Evolutionary conservation across 1,140 invertebrate genomes (phyloP).

Genomic region (Achatina immaculata): DNA sequence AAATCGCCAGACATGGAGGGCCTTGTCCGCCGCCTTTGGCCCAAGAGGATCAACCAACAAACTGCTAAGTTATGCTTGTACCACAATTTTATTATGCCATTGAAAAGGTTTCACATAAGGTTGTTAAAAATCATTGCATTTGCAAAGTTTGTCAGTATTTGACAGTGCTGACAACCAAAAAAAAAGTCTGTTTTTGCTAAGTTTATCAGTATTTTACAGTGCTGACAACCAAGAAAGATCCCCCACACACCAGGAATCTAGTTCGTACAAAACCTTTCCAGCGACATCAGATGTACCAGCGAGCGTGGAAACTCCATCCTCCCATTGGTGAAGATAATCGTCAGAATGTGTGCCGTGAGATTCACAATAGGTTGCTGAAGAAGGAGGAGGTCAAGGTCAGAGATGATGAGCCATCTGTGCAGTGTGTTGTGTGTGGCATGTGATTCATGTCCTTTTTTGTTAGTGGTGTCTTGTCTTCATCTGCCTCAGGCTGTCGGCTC

Average conservation of each 20-base stretch:
- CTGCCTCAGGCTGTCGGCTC: not conserved
- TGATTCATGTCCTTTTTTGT: not conserved
- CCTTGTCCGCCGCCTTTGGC: too few relatives aligned
- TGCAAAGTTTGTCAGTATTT: too few relatives aligned
- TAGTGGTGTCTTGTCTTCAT: not conserved
- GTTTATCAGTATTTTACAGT: not conserved
- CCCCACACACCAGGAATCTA: constrained; percentile 33
- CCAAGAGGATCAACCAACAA: too few relatives aligned
- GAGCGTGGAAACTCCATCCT: constrained; percentile 28
- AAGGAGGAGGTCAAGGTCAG: constrained; percentile 31
- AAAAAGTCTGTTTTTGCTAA: too few relatives aligned
- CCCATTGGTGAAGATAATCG: constrained; percentile 28
- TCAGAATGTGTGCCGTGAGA: not conserved
- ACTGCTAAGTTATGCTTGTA: not conserved
- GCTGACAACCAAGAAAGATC: not conserved
- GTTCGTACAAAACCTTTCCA: not conserved
- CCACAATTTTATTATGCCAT: not conserved
- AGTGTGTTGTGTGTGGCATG: not conserved
- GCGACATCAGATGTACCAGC: constrained; percentile 30
- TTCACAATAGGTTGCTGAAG: constrained; percentile 21
- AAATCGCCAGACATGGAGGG: too few relatives aligned
- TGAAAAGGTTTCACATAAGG: too few relatives aligned
- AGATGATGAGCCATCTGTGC: not conserved
- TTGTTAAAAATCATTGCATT: too few relatives aligned
- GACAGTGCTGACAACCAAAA: not conserved